These are phyloP conservation scores for Cottoperca gobio DNA, from an alignment of 2,797 vertebrate species.

Conservation along the genomic window DNA sequence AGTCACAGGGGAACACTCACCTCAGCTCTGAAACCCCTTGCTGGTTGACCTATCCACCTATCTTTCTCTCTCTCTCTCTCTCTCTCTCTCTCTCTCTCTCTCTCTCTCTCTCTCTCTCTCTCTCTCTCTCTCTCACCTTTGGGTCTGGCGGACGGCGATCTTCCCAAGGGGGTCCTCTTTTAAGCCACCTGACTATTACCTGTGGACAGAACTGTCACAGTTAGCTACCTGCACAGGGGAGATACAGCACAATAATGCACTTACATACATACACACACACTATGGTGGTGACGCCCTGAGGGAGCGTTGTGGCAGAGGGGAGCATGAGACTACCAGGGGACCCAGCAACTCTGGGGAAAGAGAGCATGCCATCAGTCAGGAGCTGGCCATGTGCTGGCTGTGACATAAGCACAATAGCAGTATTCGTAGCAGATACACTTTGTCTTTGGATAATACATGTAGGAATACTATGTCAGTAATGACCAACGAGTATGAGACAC, in stretches of 20 bases:
- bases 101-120: conserved; percentile 21
- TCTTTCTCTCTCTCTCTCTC: conserved; percentile 33
- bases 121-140: conserved; percentile 34
- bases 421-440: conserved; percentile 43
- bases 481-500: conserved; percentile 15
- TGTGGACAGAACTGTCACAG: conserved; percentile 79
- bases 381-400: conserved; percentile 60
- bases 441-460: conserved; percentile 42
- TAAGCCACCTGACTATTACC: conserved; percentile 77
- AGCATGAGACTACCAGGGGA: conserved; percentile 65
- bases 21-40: conserved; percentile 54
- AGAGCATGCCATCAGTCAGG: conserved; percentile 73
- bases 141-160: conserved; percentile 49
- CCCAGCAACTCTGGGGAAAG: conserved; percentile 59
- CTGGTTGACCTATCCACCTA: conserved; percentile 60
- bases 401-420: conserved; percentile 51
- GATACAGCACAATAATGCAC: conserved; percentile 62
- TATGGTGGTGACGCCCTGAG: conserved; percentile 64
- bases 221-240: conserved; percentile 75
- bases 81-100: background rate
- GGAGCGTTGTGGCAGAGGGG: conserved; percentile 52
- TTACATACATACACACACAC: conserved; percentile 21
- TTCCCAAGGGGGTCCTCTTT: conserved; percentile 69
- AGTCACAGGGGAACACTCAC: conserved; percentile 57
- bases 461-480: conserved; percentile 30